phyloP scores from a whole-genome alignment of 2,113 vertebrate species.

The Cyprinus carpio region DNA sequence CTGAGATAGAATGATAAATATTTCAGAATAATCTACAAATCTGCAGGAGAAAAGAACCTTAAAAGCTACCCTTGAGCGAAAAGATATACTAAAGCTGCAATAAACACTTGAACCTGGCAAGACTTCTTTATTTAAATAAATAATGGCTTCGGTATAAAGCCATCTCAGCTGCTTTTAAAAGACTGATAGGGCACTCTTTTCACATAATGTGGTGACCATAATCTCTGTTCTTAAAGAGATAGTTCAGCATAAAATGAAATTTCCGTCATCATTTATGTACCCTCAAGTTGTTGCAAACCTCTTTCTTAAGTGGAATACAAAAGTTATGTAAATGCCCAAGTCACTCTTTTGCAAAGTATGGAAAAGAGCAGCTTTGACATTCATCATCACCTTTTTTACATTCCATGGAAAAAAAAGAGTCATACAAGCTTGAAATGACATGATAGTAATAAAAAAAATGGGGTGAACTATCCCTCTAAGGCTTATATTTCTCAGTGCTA shows the following conservation, averaged over 20 bases:
- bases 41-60: not conserved
- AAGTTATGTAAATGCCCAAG: not conserved
- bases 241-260: not conserved
- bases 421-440: no score
- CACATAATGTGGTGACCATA: slow-evolving; percentile 8
- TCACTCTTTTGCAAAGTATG: not conserved
- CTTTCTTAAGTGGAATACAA: not conserved
- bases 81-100: not conserved
- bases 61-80: slow-evolving; percentile 15
- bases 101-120: slow-evolving; percentile 12
- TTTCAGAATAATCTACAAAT: not conserved
- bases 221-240: not conserved
- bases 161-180: not conserved
- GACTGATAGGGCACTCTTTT: not conserved
- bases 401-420: not conserved
- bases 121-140: not conserved
- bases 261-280: not conserved
- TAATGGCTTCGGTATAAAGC: slow-evolving; percentile 5
- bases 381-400: not conserved
- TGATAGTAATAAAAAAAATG: no score
- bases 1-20: not conserved
- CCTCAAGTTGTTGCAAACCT: not conserved
- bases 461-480: not conserved
- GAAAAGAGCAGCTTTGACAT: not conserved
- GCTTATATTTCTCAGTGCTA: not conserved